phyloP scores from a whole-genome alignment of 2,888 invertebrate genomes.

The Patella ulyssiponensis region DNA sequence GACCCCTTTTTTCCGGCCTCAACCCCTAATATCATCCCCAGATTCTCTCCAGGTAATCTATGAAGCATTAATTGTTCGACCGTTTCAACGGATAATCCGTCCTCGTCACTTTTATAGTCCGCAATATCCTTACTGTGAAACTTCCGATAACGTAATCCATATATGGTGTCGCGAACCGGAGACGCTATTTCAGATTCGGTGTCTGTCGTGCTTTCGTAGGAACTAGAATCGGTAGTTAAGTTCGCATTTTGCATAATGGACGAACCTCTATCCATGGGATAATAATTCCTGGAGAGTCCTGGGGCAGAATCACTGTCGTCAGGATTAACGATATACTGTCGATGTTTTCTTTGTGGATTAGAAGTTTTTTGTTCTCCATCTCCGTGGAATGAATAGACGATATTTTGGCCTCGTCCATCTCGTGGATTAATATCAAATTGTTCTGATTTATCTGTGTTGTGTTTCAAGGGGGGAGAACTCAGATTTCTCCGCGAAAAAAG shows the following conservation, averaged over 20 bases:
- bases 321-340: conserved; percentile 4
- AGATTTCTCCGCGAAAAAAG: conserved; percentile 31
- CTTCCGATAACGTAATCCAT: conserved; percentile 3
- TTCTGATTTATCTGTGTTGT: not conserved
- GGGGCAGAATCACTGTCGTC: not conserved
- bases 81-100: not conserved
- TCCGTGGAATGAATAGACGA: not conserved
- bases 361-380: not conserved
- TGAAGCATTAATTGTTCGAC: conserved; percentile 81
- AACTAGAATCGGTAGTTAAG: not conserved
- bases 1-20: conserved; percentile 89
- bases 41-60: conserved; percentile 88
- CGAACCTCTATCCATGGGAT: not conserved
- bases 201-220: not conserved
- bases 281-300: not conserved
- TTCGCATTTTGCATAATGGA: not conserved
- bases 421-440: not conserved
- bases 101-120: conserved; percentile 7
- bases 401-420: not conserved
- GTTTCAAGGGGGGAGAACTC: conserved; percentile 28
- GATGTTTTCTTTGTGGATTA: conserved; percentile 10
- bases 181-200: conserved; percentile 8
- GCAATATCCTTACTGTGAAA: not conserved
- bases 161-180: not conserved
- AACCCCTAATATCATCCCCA: conserved; percentile 92